Conservation (phyloP, 2,113 vertebrate species). For the Pyrgilauda ruficollis region DNA sequence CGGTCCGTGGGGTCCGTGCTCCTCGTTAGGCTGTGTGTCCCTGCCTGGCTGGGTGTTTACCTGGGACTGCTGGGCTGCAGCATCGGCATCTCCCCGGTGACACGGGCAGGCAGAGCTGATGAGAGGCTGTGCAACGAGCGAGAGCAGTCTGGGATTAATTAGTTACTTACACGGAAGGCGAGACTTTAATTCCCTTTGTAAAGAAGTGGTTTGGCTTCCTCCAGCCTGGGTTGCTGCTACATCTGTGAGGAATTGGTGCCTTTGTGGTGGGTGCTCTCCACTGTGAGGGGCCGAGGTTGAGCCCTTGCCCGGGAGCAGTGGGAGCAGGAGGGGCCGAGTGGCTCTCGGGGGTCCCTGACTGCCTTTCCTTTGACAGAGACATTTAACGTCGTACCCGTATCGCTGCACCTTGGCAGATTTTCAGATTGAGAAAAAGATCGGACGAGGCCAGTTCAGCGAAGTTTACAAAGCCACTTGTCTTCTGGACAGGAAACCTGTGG, state of each 20-base stretch:
- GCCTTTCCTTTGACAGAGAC: slow-evolving; percentile 59
- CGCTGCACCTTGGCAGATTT: slow-evolving; percentile 81
- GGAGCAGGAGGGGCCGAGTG: not conserved
- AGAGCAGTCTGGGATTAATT: not conserved
- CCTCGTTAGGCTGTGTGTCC: not conserved
- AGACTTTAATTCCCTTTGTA: not conserved
- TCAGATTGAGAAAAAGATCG: slow-evolving; percentile 84
- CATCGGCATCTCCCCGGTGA: accelerated
- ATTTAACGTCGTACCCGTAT: slow-evolving; percentile 64
- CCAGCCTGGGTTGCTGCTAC: accelerated
- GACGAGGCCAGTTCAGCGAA: slow-evolving; percentile 84
- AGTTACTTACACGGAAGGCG: not conserved
- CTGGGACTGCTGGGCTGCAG: not conserved
- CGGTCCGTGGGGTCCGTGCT: accelerated
- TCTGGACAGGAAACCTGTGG: slow-evolving; percentile 81
- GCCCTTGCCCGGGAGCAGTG: accelerated
- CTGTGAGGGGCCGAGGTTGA: accelerated
- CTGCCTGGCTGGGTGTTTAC: not conserved
- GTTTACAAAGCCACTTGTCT: slow-evolving; percentile 82
- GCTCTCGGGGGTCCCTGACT: accelerated
- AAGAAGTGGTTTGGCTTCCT: not conserved
- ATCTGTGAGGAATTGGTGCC: accelerated
- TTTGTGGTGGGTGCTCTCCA: accelerated
- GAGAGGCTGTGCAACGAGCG: not conserved
- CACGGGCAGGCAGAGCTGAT: not conserved